Evolutionary conservation across 2,797 vertebrate genomes (phyloP), one percentile per base, ranked within the genome.

Genomic region (Tenualosa thibaudeaui): DNA sequence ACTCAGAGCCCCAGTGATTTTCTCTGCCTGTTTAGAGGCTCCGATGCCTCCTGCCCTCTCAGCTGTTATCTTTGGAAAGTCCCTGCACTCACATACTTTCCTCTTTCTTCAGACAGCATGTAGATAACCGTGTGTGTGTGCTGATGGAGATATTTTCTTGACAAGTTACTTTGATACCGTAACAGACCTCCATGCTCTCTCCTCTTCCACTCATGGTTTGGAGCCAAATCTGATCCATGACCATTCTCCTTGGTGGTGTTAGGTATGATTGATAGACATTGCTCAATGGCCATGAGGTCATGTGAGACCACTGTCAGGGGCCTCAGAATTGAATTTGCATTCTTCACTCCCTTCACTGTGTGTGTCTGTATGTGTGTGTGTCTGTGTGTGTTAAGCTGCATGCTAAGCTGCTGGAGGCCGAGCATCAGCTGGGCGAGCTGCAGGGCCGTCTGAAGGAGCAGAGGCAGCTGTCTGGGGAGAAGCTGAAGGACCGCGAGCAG

Each of bases 401-500:
- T 53, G 93, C 94, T 86, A 99, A 97, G 92, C 96, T 99, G 88
- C 94, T 99, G 89, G 98, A 99, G 93, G 94, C 98, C 0, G 98
- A 99, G 91, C 95, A 96, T 75, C 98, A 99, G 91, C 93, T 99
- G 43, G 98, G 98, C 0, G 98, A 99, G 91, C 96, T 95, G 0
- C 98, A 99, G 26, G 98, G 98, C 43, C 95, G 97, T 51, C 94
- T 99, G 65, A 99, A 99, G 91, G 98, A 99, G 12, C 98, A 99
- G 95, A 96, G 98, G 90, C 98, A 99, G 90, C 95, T 99, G 5
- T 98, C 98, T 0, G 97, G 97, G 88, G 98, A 99, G 93, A 99
- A 99, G 83, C 91, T 99, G 68, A 99, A 99, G 94, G 98, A 99
- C 91, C 96, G 96, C 31, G 98, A 99, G 89, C 98, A 99, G 90